Percentiles rank a stretch among this genome's conserved stretches.
Evolutionary conservation across 1,140 invertebrate species (phyloP).

Genomic region (Microplitis demolitor): DNA sequence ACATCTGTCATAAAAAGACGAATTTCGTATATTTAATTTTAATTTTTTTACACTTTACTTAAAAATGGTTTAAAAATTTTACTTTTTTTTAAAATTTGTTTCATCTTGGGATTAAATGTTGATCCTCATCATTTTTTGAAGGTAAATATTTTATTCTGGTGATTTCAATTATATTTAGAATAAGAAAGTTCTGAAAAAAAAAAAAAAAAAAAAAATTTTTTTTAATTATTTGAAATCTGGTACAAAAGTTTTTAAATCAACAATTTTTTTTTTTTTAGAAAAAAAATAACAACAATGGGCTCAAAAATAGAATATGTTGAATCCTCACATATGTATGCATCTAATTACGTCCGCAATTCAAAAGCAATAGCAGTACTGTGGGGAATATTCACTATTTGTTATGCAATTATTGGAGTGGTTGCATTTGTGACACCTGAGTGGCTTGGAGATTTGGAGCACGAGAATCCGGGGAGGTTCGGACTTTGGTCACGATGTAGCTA

Average conservation of each 20-base stretch:
- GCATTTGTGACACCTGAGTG: constrained; percentile 96
- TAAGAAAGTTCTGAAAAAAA: too few relatives aligned
- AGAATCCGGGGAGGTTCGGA: constrained; percentile 88
- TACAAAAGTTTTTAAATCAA: too few relatives aligned
- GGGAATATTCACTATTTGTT: constrained; percentile 96
- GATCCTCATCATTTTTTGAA: too few relatives aligned
- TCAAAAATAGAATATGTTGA: constrained; percentile 91
- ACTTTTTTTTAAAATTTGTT: too few relatives aligned
- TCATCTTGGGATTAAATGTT: too few relatives aligned
- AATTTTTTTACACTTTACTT: too few relatives aligned
- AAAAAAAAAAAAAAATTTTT: not conserved
- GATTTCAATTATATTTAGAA: too few relatives aligned
- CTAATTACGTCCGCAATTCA: constrained; percentile 93
- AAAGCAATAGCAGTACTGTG: constrained; percentile 96
- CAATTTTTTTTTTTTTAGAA: not conserved
- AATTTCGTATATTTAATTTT: too few relatives aligned
- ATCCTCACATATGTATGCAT: constrained; percentile 85
- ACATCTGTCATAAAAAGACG: too few relatives aligned
- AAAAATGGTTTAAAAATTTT: too few relatives aligned
- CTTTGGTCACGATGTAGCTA: constrained; percentile 84
- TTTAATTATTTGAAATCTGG: not conserved
- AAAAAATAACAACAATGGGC: constrained; percentile 67
- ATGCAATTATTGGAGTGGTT: constrained; percentile 92
- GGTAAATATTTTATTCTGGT: too few relatives aligned
- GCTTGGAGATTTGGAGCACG: constrained; percentile 81